phyloP scores from a whole-genome alignment of 2,113 vertebrate species.

The Gracilinanus agilis region DNA sequence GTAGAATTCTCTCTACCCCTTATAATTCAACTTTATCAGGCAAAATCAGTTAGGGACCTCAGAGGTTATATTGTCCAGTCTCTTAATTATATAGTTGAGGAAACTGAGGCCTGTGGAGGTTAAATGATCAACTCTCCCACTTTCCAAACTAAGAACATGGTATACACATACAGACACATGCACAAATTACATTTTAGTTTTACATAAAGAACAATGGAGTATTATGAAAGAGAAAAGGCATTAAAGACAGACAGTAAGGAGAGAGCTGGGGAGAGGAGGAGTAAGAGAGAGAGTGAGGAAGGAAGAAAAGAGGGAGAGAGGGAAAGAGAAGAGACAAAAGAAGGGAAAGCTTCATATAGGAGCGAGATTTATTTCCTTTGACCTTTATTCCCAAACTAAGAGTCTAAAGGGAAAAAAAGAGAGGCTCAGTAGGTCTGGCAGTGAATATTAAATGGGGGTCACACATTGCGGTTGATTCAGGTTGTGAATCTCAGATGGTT shows the following conservation, averaged over 20 bases:
- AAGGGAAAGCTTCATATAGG: not conserved
- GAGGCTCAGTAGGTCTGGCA: constrained; percentile 8
- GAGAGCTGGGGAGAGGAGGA: not conserved
- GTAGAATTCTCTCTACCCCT: not conserved
- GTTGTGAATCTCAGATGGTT: not conserved
- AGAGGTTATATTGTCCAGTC: not conserved
- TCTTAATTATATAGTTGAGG: not conserved
- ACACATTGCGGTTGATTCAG: not conserved
- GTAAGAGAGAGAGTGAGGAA: not conserved
- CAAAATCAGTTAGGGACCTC: not conserved
- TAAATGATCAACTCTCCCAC: not conserved
- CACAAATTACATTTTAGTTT: not conserved
- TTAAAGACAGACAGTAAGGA: not conserved
- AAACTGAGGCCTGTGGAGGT: not conserved
- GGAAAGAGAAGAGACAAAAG: not conserved
- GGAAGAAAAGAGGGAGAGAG: not conserved
- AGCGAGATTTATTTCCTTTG: not conserved
- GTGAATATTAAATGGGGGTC: not conserved
- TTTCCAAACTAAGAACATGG: not conserved
- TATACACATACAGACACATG: not conserved
- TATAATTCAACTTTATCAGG: not conserved
- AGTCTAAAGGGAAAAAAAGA: not conserved
- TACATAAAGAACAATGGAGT: not conserved
- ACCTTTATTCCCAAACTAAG: not conserved
- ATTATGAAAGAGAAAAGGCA: not conserved